These are phyloP conservation scores for Ceraclea dissimilis DNA, from an alignment of 2,888 invertebrate genomes.

Conservation along the genomic window DNA sequence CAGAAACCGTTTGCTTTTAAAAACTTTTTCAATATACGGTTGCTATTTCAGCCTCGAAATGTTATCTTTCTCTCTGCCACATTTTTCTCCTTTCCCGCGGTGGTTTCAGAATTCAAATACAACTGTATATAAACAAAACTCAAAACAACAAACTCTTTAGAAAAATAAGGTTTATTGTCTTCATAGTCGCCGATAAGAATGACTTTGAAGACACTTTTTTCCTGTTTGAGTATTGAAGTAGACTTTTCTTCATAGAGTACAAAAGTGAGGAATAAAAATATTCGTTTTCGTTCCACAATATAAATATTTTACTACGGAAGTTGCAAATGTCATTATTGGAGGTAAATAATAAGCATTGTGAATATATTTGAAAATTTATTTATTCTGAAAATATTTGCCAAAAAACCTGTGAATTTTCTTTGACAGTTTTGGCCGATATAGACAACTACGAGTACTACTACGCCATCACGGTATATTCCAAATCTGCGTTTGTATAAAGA, in stretches of 20 bases:
- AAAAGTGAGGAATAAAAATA: neutral
- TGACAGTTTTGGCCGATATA: no score
- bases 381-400: no score
- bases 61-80: neutral
- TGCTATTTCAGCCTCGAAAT: conserved; percentile 13
- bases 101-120: neutral
- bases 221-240: neutral
- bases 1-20: conserved; percentile 18
- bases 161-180: conserved; percentile 2
- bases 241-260: neutral
- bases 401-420: no score
- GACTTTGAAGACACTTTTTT: neutral
- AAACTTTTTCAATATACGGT: conserved; percentile 26
- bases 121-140: neutral
- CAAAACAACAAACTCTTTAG: neutral
- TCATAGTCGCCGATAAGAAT: neutral
- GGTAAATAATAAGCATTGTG: neutral
- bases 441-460: no score
- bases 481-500: no score
- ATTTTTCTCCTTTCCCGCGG: neutral
- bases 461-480: no score
- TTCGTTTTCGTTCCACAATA: neutral
- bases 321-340: neutral
- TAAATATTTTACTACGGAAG: neutral
- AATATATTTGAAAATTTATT: neutral